These are phyloP conservation scores for Spodoptera exigua DNA, from an alignment of 2,888 invertebrate genomes.

Conservation along the genomic window DNA sequence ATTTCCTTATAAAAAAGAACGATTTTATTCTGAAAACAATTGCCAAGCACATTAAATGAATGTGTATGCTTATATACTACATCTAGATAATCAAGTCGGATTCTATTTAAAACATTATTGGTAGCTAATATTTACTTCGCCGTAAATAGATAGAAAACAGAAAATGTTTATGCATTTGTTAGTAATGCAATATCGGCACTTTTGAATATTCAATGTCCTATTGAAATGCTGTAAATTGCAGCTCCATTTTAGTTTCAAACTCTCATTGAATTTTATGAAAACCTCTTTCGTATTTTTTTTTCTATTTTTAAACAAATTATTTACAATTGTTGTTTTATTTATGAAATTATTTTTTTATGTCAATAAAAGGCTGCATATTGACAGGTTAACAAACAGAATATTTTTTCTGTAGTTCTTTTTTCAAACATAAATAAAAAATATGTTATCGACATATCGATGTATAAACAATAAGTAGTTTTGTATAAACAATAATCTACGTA, in stretches of 20 bases:
- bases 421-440: too few species aligned
- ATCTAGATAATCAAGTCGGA: too few species aligned
- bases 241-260: constrained; percentile 14
- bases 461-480: too few species aligned
- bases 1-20: too few species aligned
- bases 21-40: too few species aligned
- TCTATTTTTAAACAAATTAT: constrained; percentile 13
- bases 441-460: too few species aligned
- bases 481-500: too few species aligned
- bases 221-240: constrained; percentile 34
- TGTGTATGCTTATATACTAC: too few species aligned
- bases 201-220: constrained; percentile 38
- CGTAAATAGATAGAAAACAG: constrained; percentile 21
- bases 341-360: not conserved
- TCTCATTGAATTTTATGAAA: constrained; percentile 25
- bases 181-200: constrained; percentile 41
- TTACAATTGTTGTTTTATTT: constrained; percentile 5
- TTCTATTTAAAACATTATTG: too few species aligned
- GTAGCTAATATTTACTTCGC: not conserved
- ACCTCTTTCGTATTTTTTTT: constrained; percentile 5
- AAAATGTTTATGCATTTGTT: constrained; percentile 35
- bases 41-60: too few species aligned
- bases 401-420: too few species aligned
- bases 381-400: not conserved
- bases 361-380: not conserved